Conservation (phyloP, 2,113 vertebrate genomes). For the Hystrix cristata region DNA sequence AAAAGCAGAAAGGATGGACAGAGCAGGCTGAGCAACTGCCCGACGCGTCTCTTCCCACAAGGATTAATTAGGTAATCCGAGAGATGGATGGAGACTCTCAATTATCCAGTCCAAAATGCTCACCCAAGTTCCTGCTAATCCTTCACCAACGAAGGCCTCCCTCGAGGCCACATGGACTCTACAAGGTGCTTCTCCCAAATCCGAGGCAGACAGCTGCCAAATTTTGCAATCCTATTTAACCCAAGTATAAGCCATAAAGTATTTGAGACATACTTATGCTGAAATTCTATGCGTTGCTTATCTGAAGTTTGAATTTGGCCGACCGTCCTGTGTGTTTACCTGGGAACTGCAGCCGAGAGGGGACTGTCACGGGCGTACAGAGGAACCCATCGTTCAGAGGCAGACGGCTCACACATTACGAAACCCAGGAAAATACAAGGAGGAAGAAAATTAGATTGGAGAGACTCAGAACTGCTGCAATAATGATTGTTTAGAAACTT, state of each 20-base stretch:
- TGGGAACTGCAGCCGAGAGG: not conserved
- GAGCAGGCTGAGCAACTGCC: fast-evolving
- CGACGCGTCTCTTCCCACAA: fast-evolving
- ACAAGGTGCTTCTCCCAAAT: not conserved
- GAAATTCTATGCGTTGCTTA: not conserved
- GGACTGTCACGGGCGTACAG: fast-evolving
- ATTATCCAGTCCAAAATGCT: fast-evolving
- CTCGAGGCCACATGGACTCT: fast-evolving
- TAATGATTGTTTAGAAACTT: not conserved
- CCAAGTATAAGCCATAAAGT: not conserved
- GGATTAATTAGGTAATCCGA: not conserved
- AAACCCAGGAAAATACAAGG: not conserved
- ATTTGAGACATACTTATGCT: not conserved
- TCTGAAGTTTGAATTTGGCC: not conserved
- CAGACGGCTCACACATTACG: not conserved
- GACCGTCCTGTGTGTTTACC: fast-evolving
- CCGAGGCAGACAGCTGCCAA: too few species aligned
- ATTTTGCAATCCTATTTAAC: not conserved
- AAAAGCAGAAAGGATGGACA: not conserved
- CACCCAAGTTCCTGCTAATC: fast-evolving
- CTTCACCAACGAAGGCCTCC: not conserved
- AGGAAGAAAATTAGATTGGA: not conserved
- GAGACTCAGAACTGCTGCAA: too few species aligned
- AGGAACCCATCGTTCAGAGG: fast-evolving
- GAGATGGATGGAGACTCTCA: fast-evolving